A percentile compares a stretch with the other conserved stretches of the same genome.
phyloP scores from a whole-genome alignment of 2,113 vertebrate species.

The Propithecus coquereli region DNA sequence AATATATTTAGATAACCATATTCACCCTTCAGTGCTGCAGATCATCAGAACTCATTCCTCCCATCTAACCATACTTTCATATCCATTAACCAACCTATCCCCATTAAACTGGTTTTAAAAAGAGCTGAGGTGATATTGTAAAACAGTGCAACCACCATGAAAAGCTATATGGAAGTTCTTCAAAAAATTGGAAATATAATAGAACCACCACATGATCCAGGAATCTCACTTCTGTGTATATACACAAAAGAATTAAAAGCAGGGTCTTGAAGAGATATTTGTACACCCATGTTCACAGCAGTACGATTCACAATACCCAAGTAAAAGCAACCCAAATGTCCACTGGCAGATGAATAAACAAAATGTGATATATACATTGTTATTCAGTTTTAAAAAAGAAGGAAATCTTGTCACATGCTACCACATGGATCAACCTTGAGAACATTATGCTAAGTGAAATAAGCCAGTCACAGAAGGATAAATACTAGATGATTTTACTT shows the following conservation, averaged over 20 bases:
- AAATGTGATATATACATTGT: not conserved
- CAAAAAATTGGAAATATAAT: not conserved
- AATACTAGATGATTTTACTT: not conserved
- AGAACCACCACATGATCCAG: not conserved
- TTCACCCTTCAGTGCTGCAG: not conserved
- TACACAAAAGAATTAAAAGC: not conserved
- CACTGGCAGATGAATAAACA: not conserved
- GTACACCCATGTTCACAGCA: not conserved
- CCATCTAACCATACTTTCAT: not conserved
- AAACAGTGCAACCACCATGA: not conserved
- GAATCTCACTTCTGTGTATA: no score
- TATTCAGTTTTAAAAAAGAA: constrained; percentile 16
- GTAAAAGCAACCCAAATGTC: not conserved
- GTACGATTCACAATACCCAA: not conserved
- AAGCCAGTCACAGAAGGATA: not conserved
- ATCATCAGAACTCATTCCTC: not conserved
- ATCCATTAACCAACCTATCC: no score
- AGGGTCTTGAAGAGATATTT: not conserved
- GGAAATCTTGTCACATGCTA: not conserved
- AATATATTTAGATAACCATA: not conserved
- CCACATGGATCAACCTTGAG: not conserved
- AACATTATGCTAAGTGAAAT: constrained; percentile 7
- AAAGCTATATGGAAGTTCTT: not conserved
- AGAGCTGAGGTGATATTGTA: not conserved
- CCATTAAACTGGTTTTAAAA: constrained; percentile 20